Conservation (phyloP, 2,113 vertebrate genomes). For the Epinephelus cyanopodus region DNA sequence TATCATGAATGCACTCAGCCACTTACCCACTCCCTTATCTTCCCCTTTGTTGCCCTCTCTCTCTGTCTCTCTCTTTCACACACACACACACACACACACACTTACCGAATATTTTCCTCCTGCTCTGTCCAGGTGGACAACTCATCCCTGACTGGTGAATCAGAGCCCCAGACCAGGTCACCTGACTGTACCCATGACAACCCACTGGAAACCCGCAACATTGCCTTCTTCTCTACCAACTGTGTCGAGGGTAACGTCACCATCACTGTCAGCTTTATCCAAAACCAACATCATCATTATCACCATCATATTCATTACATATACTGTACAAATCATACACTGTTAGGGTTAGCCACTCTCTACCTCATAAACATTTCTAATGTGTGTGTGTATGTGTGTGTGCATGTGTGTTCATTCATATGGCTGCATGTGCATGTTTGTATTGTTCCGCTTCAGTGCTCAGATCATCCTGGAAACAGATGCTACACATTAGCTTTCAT, state of each 20-base stretch:
- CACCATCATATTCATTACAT: neutral
- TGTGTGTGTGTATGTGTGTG: neutral
- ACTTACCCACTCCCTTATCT: neutral
- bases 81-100: neutral
- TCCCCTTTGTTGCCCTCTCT: no score
- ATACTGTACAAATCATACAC: no score
- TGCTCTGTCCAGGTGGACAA: conserved; percentile 88
- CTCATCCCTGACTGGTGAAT: conserved; percentile 92
- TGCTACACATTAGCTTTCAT: neutral
- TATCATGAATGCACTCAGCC: neutral
- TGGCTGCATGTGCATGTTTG: conserved; percentile 29
- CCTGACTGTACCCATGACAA: conserved; percentile 94
- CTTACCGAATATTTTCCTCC: neutral
- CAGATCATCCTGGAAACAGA: conserved; percentile 37
- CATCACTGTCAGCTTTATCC: neutral
- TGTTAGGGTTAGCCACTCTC: neutral
- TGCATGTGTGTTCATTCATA: neutral
- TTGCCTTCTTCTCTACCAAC: conserved; percentile 94
- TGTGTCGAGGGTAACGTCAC: conserved; percentile 87
- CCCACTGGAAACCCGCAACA: conserved; percentile 92
- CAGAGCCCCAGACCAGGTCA: conserved; percentile 92
- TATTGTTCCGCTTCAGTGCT: conserved; percentile 28
- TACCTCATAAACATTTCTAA: neutral
- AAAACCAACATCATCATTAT: neutral
- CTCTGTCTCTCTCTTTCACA: neutral